Evolutionary conservation across 2,888 invertebrate species (phyloP).

Genomic region (Meiosimyza platycephala): DNA sequence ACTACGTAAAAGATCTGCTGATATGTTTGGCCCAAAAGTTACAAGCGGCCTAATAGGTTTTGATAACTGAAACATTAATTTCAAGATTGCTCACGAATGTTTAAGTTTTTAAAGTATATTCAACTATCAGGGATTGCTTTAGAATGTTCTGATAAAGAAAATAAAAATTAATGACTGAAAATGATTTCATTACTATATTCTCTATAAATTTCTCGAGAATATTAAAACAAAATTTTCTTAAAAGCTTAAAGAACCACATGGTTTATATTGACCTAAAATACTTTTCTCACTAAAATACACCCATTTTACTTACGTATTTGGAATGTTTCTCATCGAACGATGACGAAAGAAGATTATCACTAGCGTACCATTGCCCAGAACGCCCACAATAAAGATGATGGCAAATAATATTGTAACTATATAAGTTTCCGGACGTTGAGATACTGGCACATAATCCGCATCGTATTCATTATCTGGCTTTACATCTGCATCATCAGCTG

Average conservation of each 20-base stretch:
- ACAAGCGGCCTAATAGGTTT: too few relatives aligned
- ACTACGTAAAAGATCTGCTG: too few relatives aligned
- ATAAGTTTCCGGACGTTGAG: slow-evolving; percentile 83
- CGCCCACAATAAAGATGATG: slow-evolving; percentile 87
- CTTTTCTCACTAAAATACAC: slow-evolving; percentile 44
- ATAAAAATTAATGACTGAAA: too few relatives aligned
- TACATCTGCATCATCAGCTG: background rate
- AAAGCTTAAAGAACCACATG: background rate
- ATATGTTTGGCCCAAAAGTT: too few relatives aligned
- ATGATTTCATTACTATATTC: too few relatives aligned
- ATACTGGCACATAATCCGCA: slow-evolving; percentile 72
- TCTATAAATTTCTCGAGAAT: background rate
- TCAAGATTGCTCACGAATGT: too few relatives aligned
- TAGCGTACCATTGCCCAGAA: slow-evolving; percentile 89
- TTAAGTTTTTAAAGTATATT: too few relatives aligned
- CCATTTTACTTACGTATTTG: slow-evolving; percentile 81
- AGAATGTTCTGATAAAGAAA: too few relatives aligned
- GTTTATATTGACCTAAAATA: slow-evolving; percentile 3
- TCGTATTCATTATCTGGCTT: slow-evolving; percentile 36
- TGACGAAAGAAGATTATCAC: slow-evolving; percentile 87
- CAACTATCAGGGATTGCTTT: too few relatives aligned
- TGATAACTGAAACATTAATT: too few relatives aligned
- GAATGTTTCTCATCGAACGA: slow-evolving; percentile 89
- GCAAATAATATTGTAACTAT: slow-evolving; percentile 88
- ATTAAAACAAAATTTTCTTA: background rate